Conservation (phyloP, 2,113 vertebrate genomes). For the Elachura formosa region DNA sequence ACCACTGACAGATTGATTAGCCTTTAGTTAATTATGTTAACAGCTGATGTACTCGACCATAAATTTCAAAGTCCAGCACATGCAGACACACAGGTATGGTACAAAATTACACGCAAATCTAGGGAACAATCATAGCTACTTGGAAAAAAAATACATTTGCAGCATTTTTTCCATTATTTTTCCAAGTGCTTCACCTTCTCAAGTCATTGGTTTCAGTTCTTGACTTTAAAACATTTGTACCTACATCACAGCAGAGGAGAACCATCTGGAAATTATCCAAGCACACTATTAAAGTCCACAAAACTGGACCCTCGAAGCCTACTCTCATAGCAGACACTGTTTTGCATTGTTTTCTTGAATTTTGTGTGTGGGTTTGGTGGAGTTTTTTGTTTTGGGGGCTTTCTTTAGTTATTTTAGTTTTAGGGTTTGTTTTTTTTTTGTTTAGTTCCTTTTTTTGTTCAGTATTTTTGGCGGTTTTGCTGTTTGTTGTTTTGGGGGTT, state of each 20-base stretch:
- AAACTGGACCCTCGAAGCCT: neutral
- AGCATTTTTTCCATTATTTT: neutral
- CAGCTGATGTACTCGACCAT: neutral
- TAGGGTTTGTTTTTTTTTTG: no score
- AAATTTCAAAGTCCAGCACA: neutral
- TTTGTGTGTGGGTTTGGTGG: neutral
- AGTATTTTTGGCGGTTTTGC: no score
- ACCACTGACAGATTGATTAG: neutral
- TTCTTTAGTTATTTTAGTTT: no score
- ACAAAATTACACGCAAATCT: accelerated
- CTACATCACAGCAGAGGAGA: neutral
- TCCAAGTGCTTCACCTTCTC: neutral
- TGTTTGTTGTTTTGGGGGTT: no score
- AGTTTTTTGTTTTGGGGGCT: no score
- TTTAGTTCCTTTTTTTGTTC: no score
- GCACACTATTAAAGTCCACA: neutral
- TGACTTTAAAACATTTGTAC: neutral
- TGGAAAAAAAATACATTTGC: neutral
- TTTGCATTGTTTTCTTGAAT: neutral
- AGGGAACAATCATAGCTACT: no score
- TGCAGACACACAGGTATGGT: neutral
- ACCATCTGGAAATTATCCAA: neutral
- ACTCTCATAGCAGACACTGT: neutral
- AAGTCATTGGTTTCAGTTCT: neutral
- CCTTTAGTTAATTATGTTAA: neutral